Base-by-base conservation (phyloP, 2,888 invertebrate species). In the Trilocha varians region DNA sequence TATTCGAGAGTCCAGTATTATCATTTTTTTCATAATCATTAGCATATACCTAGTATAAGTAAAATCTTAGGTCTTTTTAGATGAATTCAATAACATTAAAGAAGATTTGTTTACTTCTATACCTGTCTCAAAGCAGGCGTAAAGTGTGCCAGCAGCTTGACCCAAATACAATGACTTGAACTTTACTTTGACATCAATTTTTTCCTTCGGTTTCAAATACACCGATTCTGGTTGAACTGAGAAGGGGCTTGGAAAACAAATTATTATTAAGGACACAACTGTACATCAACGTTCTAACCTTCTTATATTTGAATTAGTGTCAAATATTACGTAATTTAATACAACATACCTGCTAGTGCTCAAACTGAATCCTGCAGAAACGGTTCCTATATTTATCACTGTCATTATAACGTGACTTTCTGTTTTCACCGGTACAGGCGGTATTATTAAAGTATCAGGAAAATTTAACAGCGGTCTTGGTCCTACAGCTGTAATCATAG, bases 141-240 rank as follows among this genome's bases (percentile, higher is more conserved):
- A 45, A 39, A 85, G 42, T 36, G 54, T 50, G 16, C 80, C 85
- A 34, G 66, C 50, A 3, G 69, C 65, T 35, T 77, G 67, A 36
- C 88, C 88, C 14, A 78, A 53, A 47, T 70, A 67, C 56, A 73
- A 70, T 0, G 89, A 85, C 55, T 82, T 80, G 52, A 89, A 88
- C 16, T 60, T 61, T n/a, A 90, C 60, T 46, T 64, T 82, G 1
- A 90, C 57, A 49, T 87, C 82, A 37, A 86, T 65, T 36, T 72
- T 78, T 50, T 88, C 77, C 16, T 79, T 70, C 4, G 87, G 76
- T 18, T 71, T 70, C 36, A 91, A 62, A 47, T 78, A 73, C 1
- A 80, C 87, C 32, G 87, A 87, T 45, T 74, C 69, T 1, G 90
- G 89, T 40, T 76, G 64, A 5, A 87, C 78, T 41, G 75, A 74